Evolutionary conservation across 2,888 invertebrate species (phyloP), one percentile per base, ranked within the genome.

Genomic region (Heliconius sara): DNA sequence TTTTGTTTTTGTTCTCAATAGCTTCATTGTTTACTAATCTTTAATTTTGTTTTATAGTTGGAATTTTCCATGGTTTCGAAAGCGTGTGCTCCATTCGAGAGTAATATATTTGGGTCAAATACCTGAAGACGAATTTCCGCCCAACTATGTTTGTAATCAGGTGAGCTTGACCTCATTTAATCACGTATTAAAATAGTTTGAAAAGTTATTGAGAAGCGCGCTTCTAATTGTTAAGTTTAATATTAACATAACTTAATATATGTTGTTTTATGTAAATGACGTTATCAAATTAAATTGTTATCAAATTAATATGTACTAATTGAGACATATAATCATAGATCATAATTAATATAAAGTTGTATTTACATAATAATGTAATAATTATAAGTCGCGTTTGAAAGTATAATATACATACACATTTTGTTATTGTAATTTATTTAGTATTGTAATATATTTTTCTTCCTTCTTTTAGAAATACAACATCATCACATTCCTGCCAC

Each of bases 131-230:
- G 98, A 97, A 88, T 99, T 97, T 94, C 98, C 99, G 80, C 97
- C 98, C 81, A 99, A 99, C 95, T 98, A 98, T 88, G 99, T 99
- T 84, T 97, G 99, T 87, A 99, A 99, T 96, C 98, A 98, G 95
- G 95, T 95, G 84, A 91, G 92, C 88, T 82, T 79, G 79, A 82
- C 81, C 82, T 81, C 79, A 77, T 78, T 78, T 27, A 25, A 74
- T 78, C 39, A 60, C 30, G 47, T 25, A 60, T 67, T 77, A 57
- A 72, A 34, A 57, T n/a, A 72, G 71, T 63, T 76, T 22, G 27
- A 5, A 75, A 71, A 71, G 47, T 68, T 75, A 43, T 74, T 63
- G 16, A 65, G 65, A 71, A 10, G 34, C 22, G 68, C 68, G 78
- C 39, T n/a, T 78, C 12, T 63, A 63, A 66, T 57, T 60, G 7